Evolutionary conservation across 2,113 vertebrate genomes (phyloP), one percentile per base, ranked within the genome.

Genomic region (Dascyllus trimaculatus): DNA sequence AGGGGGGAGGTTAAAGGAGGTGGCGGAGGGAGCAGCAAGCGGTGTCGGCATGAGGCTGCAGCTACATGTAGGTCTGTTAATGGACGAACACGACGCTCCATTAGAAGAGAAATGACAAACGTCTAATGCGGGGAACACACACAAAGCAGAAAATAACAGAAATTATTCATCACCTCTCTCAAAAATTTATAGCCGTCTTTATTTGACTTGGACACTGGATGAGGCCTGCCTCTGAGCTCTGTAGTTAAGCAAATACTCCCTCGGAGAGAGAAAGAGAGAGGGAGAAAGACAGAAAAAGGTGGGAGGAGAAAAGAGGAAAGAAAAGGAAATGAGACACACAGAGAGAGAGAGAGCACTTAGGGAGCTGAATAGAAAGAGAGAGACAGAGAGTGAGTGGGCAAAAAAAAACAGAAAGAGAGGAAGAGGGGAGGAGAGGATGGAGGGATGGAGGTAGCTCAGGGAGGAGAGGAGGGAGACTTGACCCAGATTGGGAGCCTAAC

Each of bases 401-500:
- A 85, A 68, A 25, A 74, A 69, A 40, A 63, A 74, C 48, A 57
- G 49, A 68, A 52, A 56, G 71, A 56, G 35, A 54, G 54, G 38
- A 60, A 65, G 65, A 69, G 25, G 64, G 77, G 59, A 63, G 46
- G 63, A 61, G 68, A 66, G 76, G 86, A 89, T 81, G 81, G 86
- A 91, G 83, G 86, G 87, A 88, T 83, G 58, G 89, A 89, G 85
- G 88, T 78, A 91, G 92, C 84, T 90, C 68, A 71, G 90, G 90
- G 91, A 91, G 87, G 79, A 92, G 86, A 90, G 85, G 80, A 92
- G 87, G 76, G 88, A 92, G 92, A 92, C 91, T 90, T 93, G 92
- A 93, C 92, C 91, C 91, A 93, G 91, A 93, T 93, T 92, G 92
- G 84, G 84, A 91, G 90, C 84, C 89, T 74, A 91, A 91, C 87